These are phyloP conservation scores for Gallinago nigripennis DNA, from an alignment of 2,797 vertebrate genomes.

Conservation along the genomic window DNA sequence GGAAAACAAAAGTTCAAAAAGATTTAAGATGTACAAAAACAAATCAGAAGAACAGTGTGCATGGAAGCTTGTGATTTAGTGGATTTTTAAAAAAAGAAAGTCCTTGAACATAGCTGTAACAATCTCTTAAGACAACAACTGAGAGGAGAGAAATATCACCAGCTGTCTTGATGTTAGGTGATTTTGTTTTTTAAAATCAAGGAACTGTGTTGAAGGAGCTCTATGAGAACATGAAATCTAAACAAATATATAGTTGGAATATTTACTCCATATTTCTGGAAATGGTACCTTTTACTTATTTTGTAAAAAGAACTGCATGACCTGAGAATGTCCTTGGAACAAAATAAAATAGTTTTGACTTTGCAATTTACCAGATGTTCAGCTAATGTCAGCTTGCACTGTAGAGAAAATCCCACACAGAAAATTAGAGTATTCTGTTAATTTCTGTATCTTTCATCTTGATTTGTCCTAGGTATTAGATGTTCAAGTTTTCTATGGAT, in stretches of 20 bases:
- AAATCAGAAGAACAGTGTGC: background rate
- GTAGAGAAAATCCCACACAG: background rate
- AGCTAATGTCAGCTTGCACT: background rate
- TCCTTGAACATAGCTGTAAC: background rate
- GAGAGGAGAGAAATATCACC: background rate
- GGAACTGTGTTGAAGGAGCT: background rate
- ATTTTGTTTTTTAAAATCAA: background rate
- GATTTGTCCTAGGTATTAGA: background rate
- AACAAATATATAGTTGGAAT: background rate
- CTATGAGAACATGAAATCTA: background rate
- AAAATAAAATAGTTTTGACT: background rate
- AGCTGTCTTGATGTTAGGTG: background rate
- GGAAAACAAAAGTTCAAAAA: slow-evolving; percentile 1
- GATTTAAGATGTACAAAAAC: background rate
- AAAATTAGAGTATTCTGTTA: background rate
- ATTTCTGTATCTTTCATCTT: background rate
- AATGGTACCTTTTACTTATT: background rate
- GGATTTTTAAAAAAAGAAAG: background rate
- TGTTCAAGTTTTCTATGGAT: background rate
- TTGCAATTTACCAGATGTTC: background rate
- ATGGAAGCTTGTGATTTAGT: background rate
- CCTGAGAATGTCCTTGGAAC: background rate
- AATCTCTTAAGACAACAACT: background rate
- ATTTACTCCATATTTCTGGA: background rate
- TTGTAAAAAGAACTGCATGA: background rate